Percentiles rank a stretch among this genome's conserved stretches.
Evolutionary conservation across 2,888 invertebrate genomes (phyloP).

Genomic region (Operophtera brumata): DNA sequence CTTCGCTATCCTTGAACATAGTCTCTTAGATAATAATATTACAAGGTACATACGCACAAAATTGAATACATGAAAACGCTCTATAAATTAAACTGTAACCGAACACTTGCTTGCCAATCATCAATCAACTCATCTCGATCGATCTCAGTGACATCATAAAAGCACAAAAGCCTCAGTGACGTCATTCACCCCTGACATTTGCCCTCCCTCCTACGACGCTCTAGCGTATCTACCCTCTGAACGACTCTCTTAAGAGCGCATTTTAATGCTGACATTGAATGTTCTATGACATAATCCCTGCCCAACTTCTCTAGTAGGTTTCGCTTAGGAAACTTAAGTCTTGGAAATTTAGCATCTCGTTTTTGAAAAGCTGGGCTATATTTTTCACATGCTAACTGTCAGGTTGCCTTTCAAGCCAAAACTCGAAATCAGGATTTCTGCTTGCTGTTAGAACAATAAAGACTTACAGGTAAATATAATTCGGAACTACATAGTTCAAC

Average conservation of each 20-base stretch:
- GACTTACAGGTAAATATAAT: background rate
- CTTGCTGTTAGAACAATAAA: no score
- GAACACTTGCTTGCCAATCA: background rate
- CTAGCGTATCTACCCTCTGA: background rate
- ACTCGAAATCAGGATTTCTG: no score
- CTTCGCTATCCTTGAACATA: background rate
- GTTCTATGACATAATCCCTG: background rate
- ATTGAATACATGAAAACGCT: background rate
- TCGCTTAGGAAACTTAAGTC: no score
- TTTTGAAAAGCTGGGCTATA: no score
- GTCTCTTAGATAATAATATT: no score
- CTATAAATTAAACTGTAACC: background rate
- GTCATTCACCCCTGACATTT: slow-evolving; percentile 5
- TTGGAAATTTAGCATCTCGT: no score
- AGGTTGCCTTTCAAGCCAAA: no score
- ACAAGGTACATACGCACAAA: background rate
- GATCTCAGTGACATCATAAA: slow-evolving; percentile 2
- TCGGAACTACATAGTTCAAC: slow-evolving; percentile 2
- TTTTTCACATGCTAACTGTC: no score
- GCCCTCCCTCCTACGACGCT: background rate
- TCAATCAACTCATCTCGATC: background rate
- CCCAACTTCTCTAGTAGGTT: background rate
- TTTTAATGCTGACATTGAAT: no score
- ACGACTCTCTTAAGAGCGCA: no score
- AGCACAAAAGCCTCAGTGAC: slow-evolving; percentile 1